Evolutionary conservation across 2,888 invertebrate genomes (phyloP).

Genomic region (Dendrolimus pini): DNA sequence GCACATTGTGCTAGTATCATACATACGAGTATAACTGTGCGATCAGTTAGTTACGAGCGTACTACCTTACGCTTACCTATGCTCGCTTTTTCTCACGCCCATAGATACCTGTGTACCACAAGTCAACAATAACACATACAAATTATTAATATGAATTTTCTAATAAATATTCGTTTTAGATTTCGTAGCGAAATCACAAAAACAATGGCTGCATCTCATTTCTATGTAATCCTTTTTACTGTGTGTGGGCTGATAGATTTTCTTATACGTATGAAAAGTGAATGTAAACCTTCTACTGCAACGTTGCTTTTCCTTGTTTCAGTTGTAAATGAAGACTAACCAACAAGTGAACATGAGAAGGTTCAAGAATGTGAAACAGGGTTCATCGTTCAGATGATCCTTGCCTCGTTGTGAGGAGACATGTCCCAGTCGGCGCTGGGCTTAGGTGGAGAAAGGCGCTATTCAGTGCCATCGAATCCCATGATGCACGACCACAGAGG

Average conservation of each 20-base stretch:
- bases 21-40: too few relatives aligned
- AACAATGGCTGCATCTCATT: neutral
- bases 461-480: slow-evolving; percentile 91
- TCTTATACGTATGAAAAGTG: too few relatives aligned
- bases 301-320: slow-evolving; percentile 32
- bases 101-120: too few relatives aligned
- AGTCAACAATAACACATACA: too few relatives aligned
- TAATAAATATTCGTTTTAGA: neutral
- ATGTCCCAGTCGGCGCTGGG: slow-evolving; percentile 69
- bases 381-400: slow-evolving; percentile 3
- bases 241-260: too few relatives aligned
- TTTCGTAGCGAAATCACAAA: neutral
- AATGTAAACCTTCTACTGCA: too few relatives aligned
- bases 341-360: slow-evolving; percentile 31
- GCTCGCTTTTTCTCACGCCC: too few relatives aligned
- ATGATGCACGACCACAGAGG: slow-evolving; percentile 81
- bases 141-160: too few relatives aligned
- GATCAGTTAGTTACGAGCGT: too few relatives aligned
- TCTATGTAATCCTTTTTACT: slow-evolving; percentile 5
- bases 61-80: too few relatives aligned
- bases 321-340: slow-evolving; percentile 29
- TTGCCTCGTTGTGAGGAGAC: slow-evolving; percentile 5
- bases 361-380: slow-evolving; percentile 18
- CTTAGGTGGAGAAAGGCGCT: slow-evolving; percentile 84
- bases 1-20: too few relatives aligned